Conservation (phyloP, 1,140 invertebrate species). For the Apis florea region DNA sequence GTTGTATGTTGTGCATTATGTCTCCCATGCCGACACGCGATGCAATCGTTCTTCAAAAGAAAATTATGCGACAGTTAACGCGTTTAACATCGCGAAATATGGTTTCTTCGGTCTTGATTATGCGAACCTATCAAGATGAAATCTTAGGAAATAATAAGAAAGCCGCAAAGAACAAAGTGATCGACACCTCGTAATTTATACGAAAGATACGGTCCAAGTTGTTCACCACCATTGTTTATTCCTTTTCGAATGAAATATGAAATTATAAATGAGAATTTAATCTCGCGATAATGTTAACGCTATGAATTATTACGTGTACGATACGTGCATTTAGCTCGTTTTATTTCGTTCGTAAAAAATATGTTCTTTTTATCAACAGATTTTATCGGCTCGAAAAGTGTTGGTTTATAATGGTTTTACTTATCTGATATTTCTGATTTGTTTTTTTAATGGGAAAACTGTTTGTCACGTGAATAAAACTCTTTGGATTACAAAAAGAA, state of each 20-base stretch:
- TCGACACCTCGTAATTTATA: slow-evolving; percentile 31
- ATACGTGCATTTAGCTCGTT: not conserved
- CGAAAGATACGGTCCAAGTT: slow-evolving; percentile 4
- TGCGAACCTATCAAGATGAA: slow-evolving; percentile 23
- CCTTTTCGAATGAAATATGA: not conserved
- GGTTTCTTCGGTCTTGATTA: slow-evolving; percentile 6
- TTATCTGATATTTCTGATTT: too few relatives aligned
- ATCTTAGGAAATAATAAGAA: slow-evolving; percentile 21
- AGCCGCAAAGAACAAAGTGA: not conserved
- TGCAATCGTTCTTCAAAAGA: slow-evolving; percentile 43
- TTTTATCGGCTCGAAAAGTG: too few relatives aligned
- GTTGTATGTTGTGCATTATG: slow-evolving; percentile 9
- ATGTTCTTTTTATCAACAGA: too few relatives aligned
- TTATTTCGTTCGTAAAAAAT: not conserved
- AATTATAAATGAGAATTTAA: slow-evolving; percentile 5
- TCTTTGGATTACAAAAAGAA: too few relatives aligned
- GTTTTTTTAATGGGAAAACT: too few relatives aligned
- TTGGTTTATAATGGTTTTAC: too few relatives aligned
- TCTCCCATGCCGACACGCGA: slow-evolving; percentile 2
- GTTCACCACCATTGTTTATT: not conserved
- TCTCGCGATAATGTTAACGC: slow-evolving; percentile 3
- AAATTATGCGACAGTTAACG: slow-evolving; percentile 45
- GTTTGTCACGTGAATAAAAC: too few relatives aligned
- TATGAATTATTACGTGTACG: slow-evolving; percentile 7
- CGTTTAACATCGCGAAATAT: not conserved